Conservation (phyloP, 2,113 vertebrate species). For the Catharus minimus region DNA sequence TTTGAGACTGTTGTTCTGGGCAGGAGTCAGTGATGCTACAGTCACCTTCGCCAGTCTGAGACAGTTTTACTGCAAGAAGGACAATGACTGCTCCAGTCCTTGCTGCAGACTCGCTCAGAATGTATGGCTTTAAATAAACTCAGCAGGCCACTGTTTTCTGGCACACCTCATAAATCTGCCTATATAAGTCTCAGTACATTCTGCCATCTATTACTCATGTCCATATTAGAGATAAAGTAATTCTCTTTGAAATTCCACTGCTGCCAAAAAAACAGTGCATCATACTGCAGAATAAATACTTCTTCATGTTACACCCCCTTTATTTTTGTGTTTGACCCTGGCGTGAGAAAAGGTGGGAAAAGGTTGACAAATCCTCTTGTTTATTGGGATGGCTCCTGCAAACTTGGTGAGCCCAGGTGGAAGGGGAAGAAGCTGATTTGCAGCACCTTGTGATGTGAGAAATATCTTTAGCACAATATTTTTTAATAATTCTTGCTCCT, state of each 20-base stretch:
- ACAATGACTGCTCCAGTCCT: constrained; percentile 7
- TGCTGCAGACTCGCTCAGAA: constrained; percentile 14
- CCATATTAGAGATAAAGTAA: constrained; percentile 61
- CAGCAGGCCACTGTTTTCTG: constrained; percentile 21
- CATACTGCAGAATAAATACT: constrained; percentile 42
- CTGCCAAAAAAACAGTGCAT: constrained; percentile 39
- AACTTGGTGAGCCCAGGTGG: not conserved
- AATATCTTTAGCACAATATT: not conserved
- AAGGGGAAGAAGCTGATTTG: not conserved
- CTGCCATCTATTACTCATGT: constrained; percentile 66
- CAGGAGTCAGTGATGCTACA: not conserved
- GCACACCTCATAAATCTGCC: constrained; percentile 64
- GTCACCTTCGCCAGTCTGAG: not conserved
- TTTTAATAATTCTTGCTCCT: not conserved
- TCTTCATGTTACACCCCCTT: not conserved
- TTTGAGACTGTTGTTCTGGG: not conserved
- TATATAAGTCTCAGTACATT: constrained; percentile 61
- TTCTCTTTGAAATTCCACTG: constrained; percentile 45
- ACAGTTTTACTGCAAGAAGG: constrained; percentile 19
- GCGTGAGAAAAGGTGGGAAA: not conserved
- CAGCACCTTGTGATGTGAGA: not conserved
- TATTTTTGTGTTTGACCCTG: constrained; percentile 6
- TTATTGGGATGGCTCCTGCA: not conserved
- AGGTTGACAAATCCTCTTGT: not conserved
- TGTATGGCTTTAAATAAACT: constrained; percentile 54